Evolutionary conservation across 2,888 invertebrate genomes (phyloP), one percentile per base, ranked within the genome.

Genomic region (Trichopoda pennipes): DNA sequence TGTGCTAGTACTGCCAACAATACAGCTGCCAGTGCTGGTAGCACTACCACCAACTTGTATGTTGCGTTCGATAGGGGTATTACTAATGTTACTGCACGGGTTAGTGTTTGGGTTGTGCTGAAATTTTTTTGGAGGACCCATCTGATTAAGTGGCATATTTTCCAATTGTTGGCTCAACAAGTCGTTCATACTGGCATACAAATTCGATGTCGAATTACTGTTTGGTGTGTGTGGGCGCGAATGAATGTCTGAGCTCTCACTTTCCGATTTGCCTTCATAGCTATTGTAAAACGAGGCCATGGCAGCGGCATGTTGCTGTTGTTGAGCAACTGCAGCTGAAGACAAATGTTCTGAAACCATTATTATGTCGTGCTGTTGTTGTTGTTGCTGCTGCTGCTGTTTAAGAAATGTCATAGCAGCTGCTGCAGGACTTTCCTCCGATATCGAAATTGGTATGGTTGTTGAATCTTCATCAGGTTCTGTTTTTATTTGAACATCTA

Each of bases 271-370:
- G 0, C 91, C 90, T 84, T 91, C 91, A 74, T 88, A 91, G 84
- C 86, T 89, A 68, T 88, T 91, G n/a, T 87, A 92, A 83, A 94
- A 94, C 85, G 93, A 92, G 86, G 58, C 68, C 17, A 56, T 49
- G 9, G 44, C 55, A 92, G 93, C 85, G 32, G 92, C 93, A 42
- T 91, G 91, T 85, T 93, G 88, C n/a, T 85, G 85, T 68, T 87
- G 92, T 86, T 49, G 56, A 28, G 44, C 35, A 42, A 42, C 77
- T 14, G 12, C 44, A 38, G 64, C 47, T 23, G 78, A 70, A 93
- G 93, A 70, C 16, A 66, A 61, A 32, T 61, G 53, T 38, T 72
- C 76, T 2, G 69, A 56, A 38, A 77, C 63, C 47, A 73, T 35
- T 16, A 56, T 58, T n/a, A 63, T n/a, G 14, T 70, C 78, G 14